Evolutionary conservation across 2,797 vertebrate species (phyloP), one percentile per base, ranked within the genome.

Genomic region (Hyperoplus immaculatus): DNA sequence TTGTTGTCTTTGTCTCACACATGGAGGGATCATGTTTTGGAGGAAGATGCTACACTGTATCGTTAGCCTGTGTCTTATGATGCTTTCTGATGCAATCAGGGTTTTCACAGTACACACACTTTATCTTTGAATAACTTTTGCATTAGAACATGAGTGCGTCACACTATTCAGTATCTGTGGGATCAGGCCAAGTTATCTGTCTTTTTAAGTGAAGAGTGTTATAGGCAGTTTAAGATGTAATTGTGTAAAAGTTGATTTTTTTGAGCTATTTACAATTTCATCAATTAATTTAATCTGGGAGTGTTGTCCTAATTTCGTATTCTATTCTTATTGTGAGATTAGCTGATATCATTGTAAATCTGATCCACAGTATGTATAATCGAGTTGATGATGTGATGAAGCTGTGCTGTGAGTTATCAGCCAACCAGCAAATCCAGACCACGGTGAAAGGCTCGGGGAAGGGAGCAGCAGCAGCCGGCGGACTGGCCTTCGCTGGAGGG

Each of bases 401-500:
- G 38, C 93, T 99, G 6, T 95, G 98, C 9, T 96, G 94, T 80
- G 94, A 94, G 8, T n/a, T 99, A 1, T 96, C 96, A 0, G 85
- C 82, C 60, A 80, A 94, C 72, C 95, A 94, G 78, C 96, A 96
- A 36, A 95, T 99, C 85, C 95, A 93, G 87, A 96, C 95, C 0
- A 93, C 97, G 0, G 83, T 98, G 11, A 95, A 89, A 39, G 94
- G 96, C 42, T 97, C 97, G 0, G 95, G 93, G 0, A 95, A 82
- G 80, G 97, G 97, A 1, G 97, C 97, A 0, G 72, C 96, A 47
- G 75, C 96, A 8, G 95, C 95, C 0, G 97, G 96, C 0, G 90
- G 94, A 0, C 88, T 96, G 1, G 97, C 97, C 15, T 96, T 98
- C 4, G 51, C 96, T 0, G 98, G 98, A 0, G 97, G 97, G 0